Conservation (phyloP, 2,797 vertebrate species). For the Sebastes elongatus region DNA sequence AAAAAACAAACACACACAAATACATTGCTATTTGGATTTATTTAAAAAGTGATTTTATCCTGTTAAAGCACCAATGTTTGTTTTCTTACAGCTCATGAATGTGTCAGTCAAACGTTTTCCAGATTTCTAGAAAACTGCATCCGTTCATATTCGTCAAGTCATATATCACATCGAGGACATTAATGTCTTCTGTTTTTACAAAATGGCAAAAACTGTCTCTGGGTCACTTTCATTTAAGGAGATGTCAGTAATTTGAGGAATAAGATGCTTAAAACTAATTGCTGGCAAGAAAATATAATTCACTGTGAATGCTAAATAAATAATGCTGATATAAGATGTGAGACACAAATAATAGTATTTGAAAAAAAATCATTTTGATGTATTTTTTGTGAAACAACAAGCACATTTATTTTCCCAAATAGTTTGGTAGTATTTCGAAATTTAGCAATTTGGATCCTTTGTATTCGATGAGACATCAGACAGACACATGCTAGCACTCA, state of each 20-base stretch:
- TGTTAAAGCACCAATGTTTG: not conserved
- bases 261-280: not conserved
- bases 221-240: not conserved
- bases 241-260: not conserved
- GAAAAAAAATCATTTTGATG: not conserved
- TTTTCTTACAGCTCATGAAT: not conserved
- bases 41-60: not conserved
- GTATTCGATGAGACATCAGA: not conserved
- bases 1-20: not conserved
- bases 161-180: not conserved
- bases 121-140: not conserved
- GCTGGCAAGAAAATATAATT: not conserved
- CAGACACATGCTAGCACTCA: not conserved
- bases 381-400: not conserved
- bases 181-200: not conserved
- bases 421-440: not conserved
- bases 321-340: not conserved
- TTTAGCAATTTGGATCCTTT: not conserved
- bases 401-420: not conserved
- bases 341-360: not conserved
- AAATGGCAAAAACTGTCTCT: not conserved
- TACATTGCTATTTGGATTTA: constrained; percentile 29
- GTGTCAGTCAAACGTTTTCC: not conserved
- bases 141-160: not conserved
- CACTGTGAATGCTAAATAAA: not conserved